Percentiles rank a stretch among this genome's conserved stretches.
Conservation (phyloP, 2,888 invertebrate genomes). For the Rhodophaea formosa region DNA sequence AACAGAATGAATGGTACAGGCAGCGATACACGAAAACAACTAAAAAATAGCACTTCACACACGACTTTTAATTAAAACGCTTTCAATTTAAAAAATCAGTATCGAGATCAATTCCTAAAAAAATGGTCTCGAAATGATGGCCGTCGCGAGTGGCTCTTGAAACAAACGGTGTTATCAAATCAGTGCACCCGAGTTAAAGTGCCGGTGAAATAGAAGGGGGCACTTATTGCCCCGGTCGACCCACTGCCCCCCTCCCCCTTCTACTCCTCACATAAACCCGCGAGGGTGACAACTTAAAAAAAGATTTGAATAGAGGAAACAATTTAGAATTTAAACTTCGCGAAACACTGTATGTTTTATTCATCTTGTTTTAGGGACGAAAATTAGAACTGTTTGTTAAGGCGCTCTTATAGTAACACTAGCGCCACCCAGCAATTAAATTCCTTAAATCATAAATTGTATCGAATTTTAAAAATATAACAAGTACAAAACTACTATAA, state of each 20-base stretch:
- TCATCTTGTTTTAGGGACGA: conserved; percentile 12
- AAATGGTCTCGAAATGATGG: conserved; percentile 60
- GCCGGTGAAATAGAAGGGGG: conserved; percentile 76
- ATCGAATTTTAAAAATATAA: too few species aligned
- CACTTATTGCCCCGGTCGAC: conserved; percentile 66
- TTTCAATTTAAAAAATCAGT: conserved; percentile 41
- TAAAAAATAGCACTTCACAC: background rate
- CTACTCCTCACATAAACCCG: conserved; percentile 25
- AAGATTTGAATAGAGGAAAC: conserved; percentile 24
- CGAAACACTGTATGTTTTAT: conserved; percentile 18
- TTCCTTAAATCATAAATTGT: too few species aligned
- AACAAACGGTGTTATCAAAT: conserved; percentile 80
- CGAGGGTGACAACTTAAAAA: conserved; percentile 40
- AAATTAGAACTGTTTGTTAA: conserved; percentile 18
- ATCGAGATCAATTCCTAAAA: conserved; percentile 47
- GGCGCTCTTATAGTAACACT: too few species aligned
- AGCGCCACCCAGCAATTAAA: too few species aligned
- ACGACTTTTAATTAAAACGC: conserved; percentile 43
- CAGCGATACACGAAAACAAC: background rate
- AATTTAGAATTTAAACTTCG: conserved; percentile 25
- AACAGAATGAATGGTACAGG: background rate
- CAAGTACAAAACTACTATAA: too few species aligned
- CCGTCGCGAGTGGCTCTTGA: conserved; percentile 63
- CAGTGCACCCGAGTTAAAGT: conserved; percentile 78
- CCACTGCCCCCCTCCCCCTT: conserved; percentile 29